Evolutionary conservation across 1,140 invertebrate species (phyloP), one percentile per base, ranked within the genome.

Genomic region (Drepana arcuata): DNA sequence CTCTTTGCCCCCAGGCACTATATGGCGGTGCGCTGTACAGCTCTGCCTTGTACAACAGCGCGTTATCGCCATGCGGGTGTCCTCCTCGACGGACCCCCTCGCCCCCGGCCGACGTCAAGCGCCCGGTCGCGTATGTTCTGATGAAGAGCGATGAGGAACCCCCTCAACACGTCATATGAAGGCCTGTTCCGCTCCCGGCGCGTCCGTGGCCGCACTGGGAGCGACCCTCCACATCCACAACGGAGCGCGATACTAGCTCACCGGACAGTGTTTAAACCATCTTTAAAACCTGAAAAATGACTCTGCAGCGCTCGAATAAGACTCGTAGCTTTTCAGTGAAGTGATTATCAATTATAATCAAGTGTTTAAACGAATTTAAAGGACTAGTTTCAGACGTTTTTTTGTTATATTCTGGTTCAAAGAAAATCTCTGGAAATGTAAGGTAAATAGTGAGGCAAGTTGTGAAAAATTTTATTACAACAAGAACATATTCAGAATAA

Each of bases 91-190:
- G 77, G 36, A 81, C 70, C 14, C 85, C 86, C 2, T 88, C 86
- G 54, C 87, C 87, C 2, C 66, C 81, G 7, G 51, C 73, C 1
- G 73, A 78, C 46, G 61, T 80, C 6, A 80, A 80, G 71, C 84
- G 66, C 24, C 78, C 84, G 1, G 75, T 85, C 6, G 84, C 85
- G 5, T 86, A 86, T 54, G 84, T 87, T 13, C 75, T 87, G 28
- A 85, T 86, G 83, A 86, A 86, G 68, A 83, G 79, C 39, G 84
- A 87, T 35, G 85, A 83, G 53, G 82, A 84, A 48, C 82, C 77
- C 0, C 84, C 86, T 0, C 85, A 85, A 29, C 91, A 92, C 52
- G 89, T 93, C 72, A 92, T 92, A 88, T 93, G 91, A 92, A 92
- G 89, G 84, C 91, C 91, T 81, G 89, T 92, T 85, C 89, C 92